Percentiles rank a stretch among this genome's conserved stretches.
phyloP scores from a whole-genome alignment of 2,888 invertebrate genomes.

The Leptinotarsa juncta region DNA sequence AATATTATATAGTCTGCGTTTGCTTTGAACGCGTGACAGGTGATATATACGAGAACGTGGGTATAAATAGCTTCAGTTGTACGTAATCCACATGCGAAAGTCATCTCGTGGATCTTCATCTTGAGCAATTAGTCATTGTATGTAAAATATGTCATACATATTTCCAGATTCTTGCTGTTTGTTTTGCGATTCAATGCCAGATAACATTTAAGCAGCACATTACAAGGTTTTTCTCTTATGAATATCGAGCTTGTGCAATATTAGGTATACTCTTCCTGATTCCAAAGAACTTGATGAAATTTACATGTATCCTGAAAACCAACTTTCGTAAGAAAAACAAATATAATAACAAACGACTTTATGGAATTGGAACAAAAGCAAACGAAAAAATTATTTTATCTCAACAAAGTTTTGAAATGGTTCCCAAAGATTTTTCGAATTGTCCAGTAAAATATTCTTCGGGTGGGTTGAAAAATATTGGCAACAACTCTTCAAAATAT shows the following conservation, averaged over 20 bases:
- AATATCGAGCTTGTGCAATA: constrained; percentile 35
- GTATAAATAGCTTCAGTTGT: constrained; percentile 9
- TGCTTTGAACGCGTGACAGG: not conserved
- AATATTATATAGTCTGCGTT: not conserved
- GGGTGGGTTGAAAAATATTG: too few species aligned
- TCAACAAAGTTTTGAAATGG: too few species aligned
- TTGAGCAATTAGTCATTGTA: constrained; percentile 42
- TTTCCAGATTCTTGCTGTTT: constrained; percentile 42
- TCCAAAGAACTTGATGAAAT: not conserved
- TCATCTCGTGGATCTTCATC: constrained; percentile 23
- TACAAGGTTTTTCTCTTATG: constrained; percentile 35
- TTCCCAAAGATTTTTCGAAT: too few species aligned
- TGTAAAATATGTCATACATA: constrained; percentile 38
- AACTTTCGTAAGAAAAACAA: too few species aligned
- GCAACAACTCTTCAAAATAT: too few species aligned
- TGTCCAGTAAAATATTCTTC: too few species aligned
- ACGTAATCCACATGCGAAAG: constrained; percentile 32
- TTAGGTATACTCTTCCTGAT: constrained; percentile 21
- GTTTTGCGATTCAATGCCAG: constrained; percentile 33
- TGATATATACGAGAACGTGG: constrained; percentile 13
- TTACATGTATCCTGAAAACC: not conserved
- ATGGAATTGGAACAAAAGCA: too few species aligned
- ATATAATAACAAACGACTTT: too few species aligned
- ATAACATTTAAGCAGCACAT: constrained; percentile 40
- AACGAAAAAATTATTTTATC: too few species aligned